phyloP scores from a whole-genome alignment of 2,797 vertebrate species.

The Myotis planiceps region DNA sequence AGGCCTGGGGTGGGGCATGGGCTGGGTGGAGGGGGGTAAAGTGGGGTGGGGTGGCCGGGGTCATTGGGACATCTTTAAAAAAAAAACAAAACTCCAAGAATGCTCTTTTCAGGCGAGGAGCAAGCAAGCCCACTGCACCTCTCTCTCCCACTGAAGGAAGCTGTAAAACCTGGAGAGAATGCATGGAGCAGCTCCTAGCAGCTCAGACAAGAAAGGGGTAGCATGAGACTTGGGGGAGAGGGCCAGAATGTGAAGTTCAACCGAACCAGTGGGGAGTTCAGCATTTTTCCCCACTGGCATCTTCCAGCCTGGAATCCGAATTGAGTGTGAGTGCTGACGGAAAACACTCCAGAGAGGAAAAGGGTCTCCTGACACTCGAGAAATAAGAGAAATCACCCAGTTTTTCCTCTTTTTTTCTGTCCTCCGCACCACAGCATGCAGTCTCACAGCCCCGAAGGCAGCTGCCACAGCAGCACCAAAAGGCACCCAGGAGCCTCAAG shows the following conservation, averaged over 20 bases:
- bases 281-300: background rate
- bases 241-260: background rate
- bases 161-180: background rate
- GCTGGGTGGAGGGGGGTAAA: too few relatives aligned
- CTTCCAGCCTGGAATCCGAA: background rate
- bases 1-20: too few relatives aligned
- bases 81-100: background rate
- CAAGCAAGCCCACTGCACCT: background rate
- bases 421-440: background rate
- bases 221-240: background rate
- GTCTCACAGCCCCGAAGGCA: background rate
- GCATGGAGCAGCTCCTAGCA: background rate
- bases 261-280: background rate
- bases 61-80: too few relatives aligned
- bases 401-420: background rate
- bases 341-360: background rate
- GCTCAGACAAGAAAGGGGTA: background rate
- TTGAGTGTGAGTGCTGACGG: background rate
- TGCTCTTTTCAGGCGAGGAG: background rate
- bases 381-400: background rate
- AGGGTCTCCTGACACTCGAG: background rate
- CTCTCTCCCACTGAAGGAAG: background rate
- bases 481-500: background rate
- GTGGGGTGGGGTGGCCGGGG: too few relatives aligned
- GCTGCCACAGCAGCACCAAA: background rate